Evolutionary conservation across 2,888 invertebrate species (phyloP).

Genomic region (Oconnorella tubifera): DNA sequence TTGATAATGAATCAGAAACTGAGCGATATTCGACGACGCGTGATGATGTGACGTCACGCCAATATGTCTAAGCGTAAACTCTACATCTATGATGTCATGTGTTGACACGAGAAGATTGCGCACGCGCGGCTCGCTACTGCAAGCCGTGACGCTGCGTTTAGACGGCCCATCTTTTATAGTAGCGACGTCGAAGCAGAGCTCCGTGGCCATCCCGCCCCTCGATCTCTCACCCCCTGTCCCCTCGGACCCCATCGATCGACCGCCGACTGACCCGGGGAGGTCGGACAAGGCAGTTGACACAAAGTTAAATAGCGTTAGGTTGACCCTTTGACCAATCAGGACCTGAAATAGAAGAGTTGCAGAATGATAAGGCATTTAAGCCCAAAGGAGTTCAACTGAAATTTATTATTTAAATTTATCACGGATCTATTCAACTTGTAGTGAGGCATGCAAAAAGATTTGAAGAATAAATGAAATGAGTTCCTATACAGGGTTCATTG

Average conservation of each 20-base stretch:
- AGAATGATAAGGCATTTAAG: too few species aligned
- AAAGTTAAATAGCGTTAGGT: constrained; percentile 24
- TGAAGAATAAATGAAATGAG: not conserved
- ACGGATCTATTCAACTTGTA: too few species aligned
- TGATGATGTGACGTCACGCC: not conserved
- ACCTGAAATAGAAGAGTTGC: constrained; percentile 4
- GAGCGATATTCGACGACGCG: not conserved
- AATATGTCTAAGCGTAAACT: constrained; percentile 5
- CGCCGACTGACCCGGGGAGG: not conserved
- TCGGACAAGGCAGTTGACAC: not conserved
- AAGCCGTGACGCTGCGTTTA: constrained; percentile 14
- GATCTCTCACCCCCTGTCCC: not conserved
- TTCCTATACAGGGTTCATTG: not conserved
- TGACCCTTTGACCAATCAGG: constrained; percentile 20
- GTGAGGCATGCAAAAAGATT: too few species aligned
- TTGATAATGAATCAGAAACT: constrained; percentile 28
- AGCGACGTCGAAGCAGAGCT: constrained; percentile 15
- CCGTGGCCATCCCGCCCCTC: constrained; percentile 3
- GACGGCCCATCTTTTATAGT: not conserved
- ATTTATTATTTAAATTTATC: too few species aligned
- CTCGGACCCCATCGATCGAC: not conserved
- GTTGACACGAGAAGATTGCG: constrained; percentile 10
- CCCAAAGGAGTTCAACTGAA: too few species aligned
- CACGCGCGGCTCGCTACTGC: constrained; percentile 21
- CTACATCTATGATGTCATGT: constrained; percentile 8